phyloP scores from a whole-genome alignment of 2,113 vertebrate genomes.

The Ursus arctos region DNA sequence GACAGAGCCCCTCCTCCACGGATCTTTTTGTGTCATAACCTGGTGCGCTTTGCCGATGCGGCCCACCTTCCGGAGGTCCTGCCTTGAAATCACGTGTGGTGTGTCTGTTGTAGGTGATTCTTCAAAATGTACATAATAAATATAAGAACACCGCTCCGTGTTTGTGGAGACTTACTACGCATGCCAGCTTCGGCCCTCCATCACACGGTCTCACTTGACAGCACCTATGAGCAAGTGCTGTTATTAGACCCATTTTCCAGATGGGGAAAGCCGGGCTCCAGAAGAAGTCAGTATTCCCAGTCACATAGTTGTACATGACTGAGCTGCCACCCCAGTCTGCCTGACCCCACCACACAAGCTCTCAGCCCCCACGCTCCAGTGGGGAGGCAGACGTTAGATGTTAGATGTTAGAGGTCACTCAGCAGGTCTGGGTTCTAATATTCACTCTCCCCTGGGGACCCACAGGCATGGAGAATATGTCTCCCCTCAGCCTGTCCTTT shows the following conservation, averaged over 20 bases:
- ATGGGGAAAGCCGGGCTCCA: background rate
- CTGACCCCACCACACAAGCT: background rate
- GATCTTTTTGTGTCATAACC: background rate
- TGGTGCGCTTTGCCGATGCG: accelerated
- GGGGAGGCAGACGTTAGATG: slow-evolving; percentile 17
- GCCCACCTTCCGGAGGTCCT: background rate
- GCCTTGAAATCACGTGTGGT: background rate
- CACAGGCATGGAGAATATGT: background rate
- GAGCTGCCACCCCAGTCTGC: background rate
- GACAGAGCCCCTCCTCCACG: background rate
- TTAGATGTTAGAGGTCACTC: background rate
- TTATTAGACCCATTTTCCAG: background rate
- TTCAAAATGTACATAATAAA: background rate
- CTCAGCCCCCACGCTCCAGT: background rate
- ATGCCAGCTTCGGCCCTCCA: background rate
- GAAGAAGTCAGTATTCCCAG: background rate
- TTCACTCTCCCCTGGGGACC: background rate
- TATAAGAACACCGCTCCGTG: background rate
- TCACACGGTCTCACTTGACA: background rate
- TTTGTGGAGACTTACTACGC: background rate
- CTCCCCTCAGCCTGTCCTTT: background rate
- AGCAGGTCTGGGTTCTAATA: background rate
- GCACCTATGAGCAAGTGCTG: background rate
- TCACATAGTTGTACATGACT: background rate
- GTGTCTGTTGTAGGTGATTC: background rate